phyloP scores from a whole-genome alignment of 2,797 vertebrate genomes.

The Microhierax caerulescens region DNA sequence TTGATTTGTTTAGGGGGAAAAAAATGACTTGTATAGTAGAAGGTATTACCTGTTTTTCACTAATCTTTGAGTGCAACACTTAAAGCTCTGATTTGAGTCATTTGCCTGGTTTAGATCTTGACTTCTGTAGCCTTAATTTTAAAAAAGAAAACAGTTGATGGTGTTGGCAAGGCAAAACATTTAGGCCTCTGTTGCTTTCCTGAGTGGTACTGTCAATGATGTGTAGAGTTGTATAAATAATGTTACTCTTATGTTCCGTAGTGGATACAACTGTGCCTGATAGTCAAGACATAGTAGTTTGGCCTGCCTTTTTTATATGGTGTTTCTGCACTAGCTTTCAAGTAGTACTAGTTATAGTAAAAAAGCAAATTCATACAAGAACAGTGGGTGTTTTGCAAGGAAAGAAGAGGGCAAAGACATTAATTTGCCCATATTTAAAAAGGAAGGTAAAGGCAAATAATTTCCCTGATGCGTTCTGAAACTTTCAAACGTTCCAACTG shows the following conservation, averaged over 20 bases:
- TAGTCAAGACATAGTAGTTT: background rate
- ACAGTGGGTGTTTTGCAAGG: background rate
- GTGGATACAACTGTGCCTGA: background rate
- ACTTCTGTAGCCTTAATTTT: background rate
- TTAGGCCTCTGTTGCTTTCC: background rate
- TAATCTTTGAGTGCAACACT: background rate
- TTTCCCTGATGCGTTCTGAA: background rate
- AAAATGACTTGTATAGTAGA: background rate
- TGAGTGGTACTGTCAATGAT: background rate
- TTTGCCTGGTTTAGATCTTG: background rate
- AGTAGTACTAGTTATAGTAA: background rate
- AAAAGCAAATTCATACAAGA: background rate
- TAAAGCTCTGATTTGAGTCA: background rate
- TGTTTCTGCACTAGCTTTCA: background rate
- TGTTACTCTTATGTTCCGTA: fast-evolving
- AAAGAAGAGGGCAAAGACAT: background rate
- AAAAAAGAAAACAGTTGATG: background rate
- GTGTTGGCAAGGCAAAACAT: background rate
- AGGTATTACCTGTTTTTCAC: background rate
- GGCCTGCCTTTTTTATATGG: background rate
- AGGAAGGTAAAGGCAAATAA: background rate
- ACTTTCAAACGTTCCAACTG: background rate
- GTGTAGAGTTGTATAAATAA: background rate
- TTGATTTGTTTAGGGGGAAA: background rate
- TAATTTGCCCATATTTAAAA: background rate